Base-by-base conservation (phyloP, 1,140 invertebrate species). In the Contarinia nasturtii region DNA sequence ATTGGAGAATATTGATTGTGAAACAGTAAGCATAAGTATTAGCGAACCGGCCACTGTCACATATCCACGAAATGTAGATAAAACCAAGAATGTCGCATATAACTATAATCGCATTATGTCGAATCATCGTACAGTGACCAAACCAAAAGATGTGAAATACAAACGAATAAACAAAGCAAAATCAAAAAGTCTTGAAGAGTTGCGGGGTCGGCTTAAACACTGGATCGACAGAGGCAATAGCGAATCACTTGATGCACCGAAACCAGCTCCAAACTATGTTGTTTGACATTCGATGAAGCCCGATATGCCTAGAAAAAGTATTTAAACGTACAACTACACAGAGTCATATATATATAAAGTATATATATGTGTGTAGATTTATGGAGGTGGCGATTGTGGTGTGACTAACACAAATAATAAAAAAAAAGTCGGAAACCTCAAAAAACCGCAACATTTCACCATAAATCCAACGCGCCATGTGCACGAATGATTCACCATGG, bases 131-230 rank as follows among this genome's bases (percentile, higher is more conserved):
- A 86, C 82, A 41, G 85, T 90, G 38, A 87, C 83, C 2, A 88
- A 88, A 64, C 84, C 85, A 47, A 88, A 88, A 66, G 85, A 89
- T 57, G 83, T 88, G 5, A 88, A 88, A 63, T 88, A 87, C 67
- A 87, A 87, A 59, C 73, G 84, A 52, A 88, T 88, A 62, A 88
- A 87, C 58, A 87, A 88, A 59, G 84, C 84, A 3, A 88, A 88
- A 62, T 87, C 84, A 20, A 86, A 87, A 66, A 87, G 83, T 55
- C 65, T 89, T 43, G 86, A 89, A 55, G 86, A 89, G 54, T 59
- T 89, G 40, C 65, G 85, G 7, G 86, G 84, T 0, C 71, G 82
- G 49, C 66, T 89, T 55, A 82, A 80, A 69, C 84, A 83, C 59
- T 84, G 82, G 75, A 82, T 86, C 1, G 83, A 86, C 48, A 82